Base-by-base conservation (phyloP, 2,888 invertebrate genomes). In the Leptinotarsa rubiginosa region DNA sequence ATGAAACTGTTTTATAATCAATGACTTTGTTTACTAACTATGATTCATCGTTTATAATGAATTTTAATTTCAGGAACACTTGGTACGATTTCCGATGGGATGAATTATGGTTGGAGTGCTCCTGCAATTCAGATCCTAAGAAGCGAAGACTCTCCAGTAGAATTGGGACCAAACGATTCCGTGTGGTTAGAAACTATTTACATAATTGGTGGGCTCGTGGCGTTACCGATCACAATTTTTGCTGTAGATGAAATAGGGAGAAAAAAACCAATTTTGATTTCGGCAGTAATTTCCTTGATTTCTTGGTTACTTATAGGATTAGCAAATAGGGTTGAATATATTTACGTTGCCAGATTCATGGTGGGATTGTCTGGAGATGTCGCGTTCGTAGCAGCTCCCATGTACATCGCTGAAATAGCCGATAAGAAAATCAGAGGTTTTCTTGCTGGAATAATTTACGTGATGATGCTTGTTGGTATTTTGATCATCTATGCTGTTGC, bases 81-180 rank as follows among this genome's bases (percentile, higher is more conserved):
- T 47, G 86, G 86, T 68, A 87, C 87, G n/a, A 85, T 88, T 54
- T 86, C 87, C 20, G 88, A 88, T 85, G 88, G 88, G 69, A 87
- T 88, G 86, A 86, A 87, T 77, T 88, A 88, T 65, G 87, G 87
- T 20, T 88, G 88, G 88, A 86, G 87, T 20, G 85, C 87, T 4
- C 87, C 88, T 13, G 83, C 86, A 16, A 83, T 87, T 10, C 87
- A 86, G 4, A 79, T 86, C 13, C 81, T 88, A 16, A 79, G 85
- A 75, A 69, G 75, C 5, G 78, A 77, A 2, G 82, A 83, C 72
- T 83, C 83, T n/a, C 87, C 86, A 12, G 85, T 87, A 1, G 74
- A 78, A 65, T 84, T 87, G 15, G 31, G 31, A 10, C 31, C 31
- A 2, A 31, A 31, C 31, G 31, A 31, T 31, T 31, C 0, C 10